Evolutionary conservation across 2,797 vertebrate genomes (phyloP).

Genomic region (Pipistrellus kuhlii): DNA sequence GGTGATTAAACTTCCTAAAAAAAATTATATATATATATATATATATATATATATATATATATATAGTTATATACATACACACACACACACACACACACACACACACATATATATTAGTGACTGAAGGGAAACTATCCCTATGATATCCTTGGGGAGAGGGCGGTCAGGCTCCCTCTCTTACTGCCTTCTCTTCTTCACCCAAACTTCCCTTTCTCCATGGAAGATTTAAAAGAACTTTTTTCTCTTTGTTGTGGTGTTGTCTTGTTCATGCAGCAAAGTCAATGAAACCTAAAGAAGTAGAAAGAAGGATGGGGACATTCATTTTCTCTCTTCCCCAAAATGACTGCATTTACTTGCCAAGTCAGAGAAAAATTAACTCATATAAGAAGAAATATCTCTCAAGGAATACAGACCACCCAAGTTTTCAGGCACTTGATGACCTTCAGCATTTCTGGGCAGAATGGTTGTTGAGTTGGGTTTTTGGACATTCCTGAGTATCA

Average conservation of each 20-base stretch:
- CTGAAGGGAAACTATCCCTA: background rate
- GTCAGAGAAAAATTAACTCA: constrained; percentile 35
- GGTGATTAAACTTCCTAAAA: constrained; percentile 22
- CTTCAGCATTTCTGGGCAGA: constrained; percentile 18
- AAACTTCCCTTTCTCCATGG: background rate
- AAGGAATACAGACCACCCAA: background rate
- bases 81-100: no score
- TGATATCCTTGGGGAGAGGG: background rate
- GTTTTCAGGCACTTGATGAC: background rate
- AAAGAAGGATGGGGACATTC: background rate
- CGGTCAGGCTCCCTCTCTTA: background rate
- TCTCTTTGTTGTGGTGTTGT: background rate
- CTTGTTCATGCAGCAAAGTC: background rate
- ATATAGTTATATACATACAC: no score
- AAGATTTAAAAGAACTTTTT: background rate
- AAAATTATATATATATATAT: no score
- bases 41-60: no score
- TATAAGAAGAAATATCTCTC: constrained; percentile 37
- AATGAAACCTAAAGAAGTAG: background rate
- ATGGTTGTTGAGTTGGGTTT: background rate
- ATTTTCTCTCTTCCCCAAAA: constrained; percentile 22
- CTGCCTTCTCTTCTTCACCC: background rate
- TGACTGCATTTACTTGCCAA: background rate
- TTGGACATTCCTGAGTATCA: background rate
- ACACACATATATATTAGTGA: background rate